Conservation (phyloP, 2,888 invertebrate species). For the Abrostola triplasia region DNA sequence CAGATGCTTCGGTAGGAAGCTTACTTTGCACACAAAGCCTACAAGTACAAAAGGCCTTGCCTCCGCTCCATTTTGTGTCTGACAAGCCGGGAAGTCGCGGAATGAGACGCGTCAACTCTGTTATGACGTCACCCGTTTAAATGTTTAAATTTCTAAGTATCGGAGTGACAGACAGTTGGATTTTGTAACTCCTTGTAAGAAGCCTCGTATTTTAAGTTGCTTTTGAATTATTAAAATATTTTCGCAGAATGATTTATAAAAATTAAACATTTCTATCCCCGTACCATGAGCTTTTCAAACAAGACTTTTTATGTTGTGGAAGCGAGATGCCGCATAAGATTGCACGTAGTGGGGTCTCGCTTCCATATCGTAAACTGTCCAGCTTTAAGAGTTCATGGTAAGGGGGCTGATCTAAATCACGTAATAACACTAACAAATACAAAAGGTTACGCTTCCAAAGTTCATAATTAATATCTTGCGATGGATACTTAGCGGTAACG, state of each 20-base stretch:
- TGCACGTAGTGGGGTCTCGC: too few species aligned
- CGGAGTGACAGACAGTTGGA: conserved; percentile 42
- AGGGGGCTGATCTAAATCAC: not conserved
- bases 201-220: conserved; percentile 7
- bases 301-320: too few species aligned
- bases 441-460: conserved; percentile 12
- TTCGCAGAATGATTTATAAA: too few species aligned
- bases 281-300: too few species aligned
- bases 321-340: too few species aligned
- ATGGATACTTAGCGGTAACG: conserved; percentile 39
- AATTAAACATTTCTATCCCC: not conserved
- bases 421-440: conserved; percentile 1
- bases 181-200: conserved; percentile 27
- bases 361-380: too few species aligned
- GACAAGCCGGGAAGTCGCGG: conserved; percentile 83
- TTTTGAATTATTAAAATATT: not conserved
- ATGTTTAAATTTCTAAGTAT: conserved; percentile 65
- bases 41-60: conserved; percentile 85
- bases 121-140: conserved; percentile 72
- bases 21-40: conserved; percentile 87
- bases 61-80: conserved; percentile 85
- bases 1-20: conserved; percentile 86
- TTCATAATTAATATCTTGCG: conserved; percentile 35
- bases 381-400: too few species aligned
- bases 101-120: conserved; percentile 81